Base-by-base conservation (phyloP, 1,140 invertebrate genomes). In the Dolichoris vasculosae region DNA sequence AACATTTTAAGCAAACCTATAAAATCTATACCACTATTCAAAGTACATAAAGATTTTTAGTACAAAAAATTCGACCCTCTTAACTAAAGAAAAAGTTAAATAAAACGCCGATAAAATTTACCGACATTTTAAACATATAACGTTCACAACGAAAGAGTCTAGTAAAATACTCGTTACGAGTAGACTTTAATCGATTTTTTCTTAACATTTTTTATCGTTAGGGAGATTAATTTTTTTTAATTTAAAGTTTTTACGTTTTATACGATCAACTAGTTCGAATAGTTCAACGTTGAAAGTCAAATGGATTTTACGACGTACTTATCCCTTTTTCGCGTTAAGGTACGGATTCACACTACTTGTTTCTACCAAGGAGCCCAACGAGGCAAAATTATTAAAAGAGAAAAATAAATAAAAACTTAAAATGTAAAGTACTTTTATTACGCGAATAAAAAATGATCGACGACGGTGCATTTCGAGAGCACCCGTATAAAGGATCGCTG, bases 111-210 rank as follows among this genome's bases (percentile, higher is more conserved):
- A 73, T 43, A 43, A 43, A 73, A 73, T 43, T 73, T 43, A 43
- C 69, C 40, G 38, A n/a, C n/a, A 73, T 73, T 43, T 73, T 73
- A 43, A 73, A 73, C 38, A 73, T 43, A 73, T 43, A 38, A 73
- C 23, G 43, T 20, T 73, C 2, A 73, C n/a, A n/a, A 11, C 43
- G 9, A 43, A 73, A 73, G 38, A 43, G 23, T 9, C 23, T 59
- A 26, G 69, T 73, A n/a, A 73, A 43, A 43, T 73, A 73, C 4
- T 73, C 38, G 69, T 73, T 73, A 73, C n/a, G 38, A n/a, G 23
- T 43, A 43, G n/a, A 43, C 67, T 73, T 73, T 43, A 3, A 73
- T 73, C 2, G 67, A 71, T 40, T 71, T 71, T 71, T 40, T 43
- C 38, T 73, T 38, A 20, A 73, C 26, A 3, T 43, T 73, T 32